Percentiles rank a stretch among this genome's conserved stretches.
phyloP scores from a whole-genome alignment of 35 echinoderm and acorn worm genomes.

The Ophiothrix spiculata region DNA sequence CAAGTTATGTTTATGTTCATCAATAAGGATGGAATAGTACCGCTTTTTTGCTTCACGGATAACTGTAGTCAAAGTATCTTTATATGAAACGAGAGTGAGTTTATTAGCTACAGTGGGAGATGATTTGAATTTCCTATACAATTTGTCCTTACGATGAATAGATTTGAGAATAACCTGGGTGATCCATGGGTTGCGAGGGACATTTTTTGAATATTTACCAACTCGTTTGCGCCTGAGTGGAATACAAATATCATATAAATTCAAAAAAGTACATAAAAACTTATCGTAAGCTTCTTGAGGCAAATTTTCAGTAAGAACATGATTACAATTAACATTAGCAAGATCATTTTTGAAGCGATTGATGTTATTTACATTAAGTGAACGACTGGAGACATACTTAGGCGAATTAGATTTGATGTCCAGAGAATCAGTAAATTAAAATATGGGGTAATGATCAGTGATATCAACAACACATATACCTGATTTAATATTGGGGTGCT shows the following conservation, averaged over 20 bases:
- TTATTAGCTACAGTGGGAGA: not conserved
- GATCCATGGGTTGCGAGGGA: constrained; percentile 8
- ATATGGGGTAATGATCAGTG: no score
- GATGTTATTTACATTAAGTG: not conserved
- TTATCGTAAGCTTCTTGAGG: not conserved
- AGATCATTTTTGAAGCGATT: not conserved
- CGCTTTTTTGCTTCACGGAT: constrained; percentile 3
- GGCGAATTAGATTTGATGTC: no score
- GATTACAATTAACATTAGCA: not conserved
- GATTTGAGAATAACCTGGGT: not conserved
- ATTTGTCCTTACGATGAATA: not conserved
- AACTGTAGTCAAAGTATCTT: not conserved
- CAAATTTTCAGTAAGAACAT: not conserved
- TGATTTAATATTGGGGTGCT: no score
- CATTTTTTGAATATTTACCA: not conserved
- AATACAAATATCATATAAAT: not conserved
- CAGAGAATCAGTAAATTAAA: no score
- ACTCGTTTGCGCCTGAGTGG: not conserved
- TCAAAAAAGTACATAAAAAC: not conserved
- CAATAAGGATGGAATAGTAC: not conserved
- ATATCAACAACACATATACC: no score
- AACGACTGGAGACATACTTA: not conserved
- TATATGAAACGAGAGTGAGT: not conserved
- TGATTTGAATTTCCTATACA: not conserved
- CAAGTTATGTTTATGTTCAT: not conserved